phyloP scores from a whole-genome alignment of 2,113 vertebrate genomes.

The Heterocephalus glaber region DNA sequence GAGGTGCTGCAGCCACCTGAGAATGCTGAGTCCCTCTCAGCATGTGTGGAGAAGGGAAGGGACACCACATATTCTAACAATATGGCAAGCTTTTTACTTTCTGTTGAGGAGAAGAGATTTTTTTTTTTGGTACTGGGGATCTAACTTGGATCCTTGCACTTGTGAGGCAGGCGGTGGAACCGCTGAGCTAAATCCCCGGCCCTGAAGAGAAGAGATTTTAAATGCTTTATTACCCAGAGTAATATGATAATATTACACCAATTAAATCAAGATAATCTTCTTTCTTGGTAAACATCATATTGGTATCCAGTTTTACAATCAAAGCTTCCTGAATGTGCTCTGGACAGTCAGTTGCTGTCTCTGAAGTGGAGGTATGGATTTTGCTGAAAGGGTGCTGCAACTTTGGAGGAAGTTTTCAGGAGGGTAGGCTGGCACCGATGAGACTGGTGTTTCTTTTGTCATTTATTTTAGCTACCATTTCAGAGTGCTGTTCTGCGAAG shows the following conservation, averaged over 20 bases:
- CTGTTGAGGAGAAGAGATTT: constrained; percentile 2
- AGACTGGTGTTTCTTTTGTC: background rate
- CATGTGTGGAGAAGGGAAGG: background rate
- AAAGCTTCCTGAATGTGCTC: background rate
- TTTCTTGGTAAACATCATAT: background rate
- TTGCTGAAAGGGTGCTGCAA: background rate
- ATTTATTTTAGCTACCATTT: background rate
- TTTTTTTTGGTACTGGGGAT: no score
- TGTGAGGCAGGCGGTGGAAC: no score
- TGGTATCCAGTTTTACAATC: background rate
- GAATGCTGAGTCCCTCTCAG: rapidly evolving
- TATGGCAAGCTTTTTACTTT: background rate
- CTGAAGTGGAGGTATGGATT: background rate
- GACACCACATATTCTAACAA: background rate
- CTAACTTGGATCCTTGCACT: no score
- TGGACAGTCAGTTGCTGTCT: background rate
- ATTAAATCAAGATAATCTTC: background rate
- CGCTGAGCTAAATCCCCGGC: no score
- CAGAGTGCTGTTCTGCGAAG: background rate
- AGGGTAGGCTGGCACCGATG: background rate
- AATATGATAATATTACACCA: background rate
- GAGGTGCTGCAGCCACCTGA: no score
- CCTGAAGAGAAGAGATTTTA: constrained; percentile 22
- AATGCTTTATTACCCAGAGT: background rate
- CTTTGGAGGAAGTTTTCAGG: background rate